Conservation (phyloP, 1,140 invertebrate genomes). For the Temnothorax nylanderi region DNA sequence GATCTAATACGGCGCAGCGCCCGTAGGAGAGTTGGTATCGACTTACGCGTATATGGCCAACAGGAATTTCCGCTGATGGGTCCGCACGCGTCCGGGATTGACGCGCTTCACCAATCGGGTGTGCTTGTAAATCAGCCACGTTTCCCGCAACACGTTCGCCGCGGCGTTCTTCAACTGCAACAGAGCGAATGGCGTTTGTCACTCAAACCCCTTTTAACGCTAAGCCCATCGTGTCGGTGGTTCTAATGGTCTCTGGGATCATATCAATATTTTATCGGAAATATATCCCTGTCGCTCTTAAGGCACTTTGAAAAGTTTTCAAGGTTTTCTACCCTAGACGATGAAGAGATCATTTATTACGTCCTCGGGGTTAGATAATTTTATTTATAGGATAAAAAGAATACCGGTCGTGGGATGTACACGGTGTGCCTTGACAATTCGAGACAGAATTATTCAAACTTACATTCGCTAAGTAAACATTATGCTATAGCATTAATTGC, state of each 20-base stretch:
- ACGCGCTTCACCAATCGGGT: conserved; percentile 99
- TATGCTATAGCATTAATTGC: conserved; percentile 29
- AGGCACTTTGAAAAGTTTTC: conserved; percentile 9
- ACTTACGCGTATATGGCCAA: conserved; percentile 99
- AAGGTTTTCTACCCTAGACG: background rate
- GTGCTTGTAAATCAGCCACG: conserved; percentile 99
- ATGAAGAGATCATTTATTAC: conserved; percentile 29
- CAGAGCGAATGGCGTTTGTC: conserved; percentile 57
- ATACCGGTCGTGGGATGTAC: background rate
- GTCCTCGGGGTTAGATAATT: background rate
- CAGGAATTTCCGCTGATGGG: conserved; percentile 99
- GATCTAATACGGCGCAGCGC: conserved; percentile 29
- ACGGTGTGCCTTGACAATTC: background rate
- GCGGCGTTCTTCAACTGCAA: conserved; percentile 99
- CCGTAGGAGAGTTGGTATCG: background rate
- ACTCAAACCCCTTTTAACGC: background rate
- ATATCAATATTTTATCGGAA: conserved; percentile 5
- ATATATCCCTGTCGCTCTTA: background rate
- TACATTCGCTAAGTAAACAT: conserved; percentile 29
- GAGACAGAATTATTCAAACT: background rate
- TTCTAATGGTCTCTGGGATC: background rate
- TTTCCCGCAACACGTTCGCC: conserved; percentile 99
- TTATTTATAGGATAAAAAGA: conserved; percentile 10
- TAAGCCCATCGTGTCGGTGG: background rate
- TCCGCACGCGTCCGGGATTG: conserved; percentile 97